Base-by-base conservation (phyloP, 2,113 vertebrate species). In the Triplophysa dalaica region DNA sequence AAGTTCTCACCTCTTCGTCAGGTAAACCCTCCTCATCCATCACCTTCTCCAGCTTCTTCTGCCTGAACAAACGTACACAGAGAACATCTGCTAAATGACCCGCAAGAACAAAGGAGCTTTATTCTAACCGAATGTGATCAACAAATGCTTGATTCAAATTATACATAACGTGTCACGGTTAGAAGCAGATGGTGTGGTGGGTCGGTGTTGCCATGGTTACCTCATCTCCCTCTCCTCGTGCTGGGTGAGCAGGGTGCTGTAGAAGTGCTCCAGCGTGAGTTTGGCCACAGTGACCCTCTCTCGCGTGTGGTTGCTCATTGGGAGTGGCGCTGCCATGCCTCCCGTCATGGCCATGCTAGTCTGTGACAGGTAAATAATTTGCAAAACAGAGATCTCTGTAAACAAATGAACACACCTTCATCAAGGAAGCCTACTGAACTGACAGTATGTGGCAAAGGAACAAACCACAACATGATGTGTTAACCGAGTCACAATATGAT, bases 251-350 rank as follows among this genome's bases (percentile, higher is more conserved):
- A 99, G 91, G 68, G 98, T 99, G 92, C 97, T 99, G 91, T 99
- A 99, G 91, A 99, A 99, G 90, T 98, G 99, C 89, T 99, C 97
- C 91, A 99, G 83, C 0, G 97, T 99, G 69, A 99, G 95, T 89
- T 99, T 99, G 93, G 98, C 96, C 87, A 99, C 97, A 0, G 98
- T 99, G 85, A 98, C 98, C 86, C 97, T 92, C 91, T 99, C 98
- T 21, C 97, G 94, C 81, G 97, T 99, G 91, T 99, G 97, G 92
- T 96, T 98, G 92, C 97, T 99, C 97, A 99, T 99, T 84, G 97
- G 96, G 88, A 97, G 95, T 89, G 94, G 89, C 74, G 94, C 88
- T 86, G 94, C 89, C 68, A 94, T 95, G 90, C 93, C 96, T 86
- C 95, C 96, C 73, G 96, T 97, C 97, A 98, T 95, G 86, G 98